Evolutionary conservation across 2,797 vertebrate genomes (phyloP).

Genomic region (Spizella passerina): DNA sequence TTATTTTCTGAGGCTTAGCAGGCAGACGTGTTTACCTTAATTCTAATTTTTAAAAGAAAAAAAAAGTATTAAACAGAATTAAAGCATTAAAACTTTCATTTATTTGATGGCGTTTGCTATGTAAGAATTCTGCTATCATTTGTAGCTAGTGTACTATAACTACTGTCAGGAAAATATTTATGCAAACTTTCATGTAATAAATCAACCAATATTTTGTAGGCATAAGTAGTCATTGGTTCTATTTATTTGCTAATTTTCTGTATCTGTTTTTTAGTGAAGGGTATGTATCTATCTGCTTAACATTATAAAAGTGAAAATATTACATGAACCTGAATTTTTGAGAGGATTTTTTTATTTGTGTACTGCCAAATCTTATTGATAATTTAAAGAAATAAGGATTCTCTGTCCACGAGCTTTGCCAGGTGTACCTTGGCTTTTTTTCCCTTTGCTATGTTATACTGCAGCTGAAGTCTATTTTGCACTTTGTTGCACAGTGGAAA

Average conservation of each 20-base stretch:
- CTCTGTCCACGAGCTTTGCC: neutral
- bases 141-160: neutral
- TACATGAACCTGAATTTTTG: rapidly evolving
- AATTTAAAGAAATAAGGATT: neutral
- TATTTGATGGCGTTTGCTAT: neutral
- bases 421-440: neutral
- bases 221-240: neutral
- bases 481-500: neutral
- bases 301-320: neutral
- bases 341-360: neutral
- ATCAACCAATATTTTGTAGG: neutral
- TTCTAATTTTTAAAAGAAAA: neutral
- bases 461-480: neutral
- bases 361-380: neutral
- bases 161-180: neutral
- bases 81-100: neutral
- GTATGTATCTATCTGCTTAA: neutral
- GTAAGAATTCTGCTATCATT: neutral
- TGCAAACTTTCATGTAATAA: neutral
- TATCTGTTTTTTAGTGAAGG: neutral
- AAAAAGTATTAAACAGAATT: neutral
- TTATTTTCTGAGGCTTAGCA: neutral
- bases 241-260: neutral
- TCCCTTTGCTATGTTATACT: neutral
- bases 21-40: neutral